Evolutionary conservation across 2,888 invertebrate species (phyloP), one percentile per base, ranked within the genome.

Genomic region (Schrankia costaestrigalis): DNA sequence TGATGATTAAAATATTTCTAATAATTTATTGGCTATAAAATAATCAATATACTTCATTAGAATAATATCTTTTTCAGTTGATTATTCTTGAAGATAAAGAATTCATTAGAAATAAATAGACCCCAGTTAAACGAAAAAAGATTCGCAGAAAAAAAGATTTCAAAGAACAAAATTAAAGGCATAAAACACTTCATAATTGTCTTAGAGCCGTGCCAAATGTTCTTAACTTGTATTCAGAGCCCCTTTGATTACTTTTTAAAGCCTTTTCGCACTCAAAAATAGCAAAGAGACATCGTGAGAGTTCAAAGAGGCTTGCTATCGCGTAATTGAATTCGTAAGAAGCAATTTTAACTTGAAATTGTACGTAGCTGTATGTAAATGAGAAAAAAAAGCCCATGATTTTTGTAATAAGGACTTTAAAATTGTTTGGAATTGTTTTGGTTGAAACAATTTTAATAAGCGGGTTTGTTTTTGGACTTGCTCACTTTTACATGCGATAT

Each of bases 211-310:
- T 47, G 76, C 75, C 70, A 81, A 84, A 78, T 73, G 77, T 71
- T 73, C 65, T 68, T 63, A 71, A 76, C 68, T 72, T 70, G 64
- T 47, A 55, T 69, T 71, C 70, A 62, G 58, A 63, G 59, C 64
- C 75, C 71, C 77, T 74, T 72, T 80, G 82, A 85, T 84, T 85
- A 81, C 78, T 71, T 84, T 78, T 79, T 77, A 78, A 82, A 69
- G 71, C 72, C 69, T 79, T 74, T 75, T 70, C 51, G 51, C 58
- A 63, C 64, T 76, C 76, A 70, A 71, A 73, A 78, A 75, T 68
- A 63, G 70, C 72, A 68, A 61, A 71, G 48, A 72, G 72, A 72
- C 74, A 76, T 71, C 66, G 63, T 50, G 46, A 56, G 60, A 70
- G 60, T 68, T 67, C 64, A 69, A 71, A 64, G 56, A 66, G 61